Conservation (phyloP, 2,113 vertebrate genomes). For the Mus spicilegus region DNA sequence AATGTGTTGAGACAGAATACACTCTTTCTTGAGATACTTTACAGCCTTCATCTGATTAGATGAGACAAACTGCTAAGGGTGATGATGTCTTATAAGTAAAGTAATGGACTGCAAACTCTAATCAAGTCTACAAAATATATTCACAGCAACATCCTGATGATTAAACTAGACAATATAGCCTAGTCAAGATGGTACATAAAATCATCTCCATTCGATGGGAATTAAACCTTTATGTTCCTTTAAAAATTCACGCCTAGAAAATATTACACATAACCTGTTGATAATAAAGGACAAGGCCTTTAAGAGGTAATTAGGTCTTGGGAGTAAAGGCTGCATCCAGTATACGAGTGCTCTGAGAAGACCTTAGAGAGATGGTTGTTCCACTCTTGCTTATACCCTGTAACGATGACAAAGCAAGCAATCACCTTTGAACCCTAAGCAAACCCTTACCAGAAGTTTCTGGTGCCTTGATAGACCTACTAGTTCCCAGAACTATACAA, state of each 20-base stretch:
- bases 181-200: background rate
- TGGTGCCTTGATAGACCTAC: background rate
- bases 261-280: background rate
- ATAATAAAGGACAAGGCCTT: background rate
- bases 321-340: background rate
- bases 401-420: background rate
- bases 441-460: too few relatives aligned
- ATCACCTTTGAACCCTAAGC: background rate
- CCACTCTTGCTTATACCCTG: background rate
- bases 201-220: background rate
- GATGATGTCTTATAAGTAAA: background rate
- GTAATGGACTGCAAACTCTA: background rate
- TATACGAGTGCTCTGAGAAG: background rate
- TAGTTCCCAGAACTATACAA: background rate
- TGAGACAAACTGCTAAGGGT: background rate
- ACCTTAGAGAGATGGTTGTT: background rate
- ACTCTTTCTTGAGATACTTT: background rate
- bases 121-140: background rate
- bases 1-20: background rate
- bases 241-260: background rate
- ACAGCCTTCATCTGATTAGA: background rate
- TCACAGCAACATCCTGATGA: background rate
- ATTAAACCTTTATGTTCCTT: background rate
- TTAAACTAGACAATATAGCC: background rate
- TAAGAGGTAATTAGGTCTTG: background rate